phyloP scores from a whole-genome alignment of 2,888 invertebrate genomes.

The Caenorhabditis sulstoni region DNA sequence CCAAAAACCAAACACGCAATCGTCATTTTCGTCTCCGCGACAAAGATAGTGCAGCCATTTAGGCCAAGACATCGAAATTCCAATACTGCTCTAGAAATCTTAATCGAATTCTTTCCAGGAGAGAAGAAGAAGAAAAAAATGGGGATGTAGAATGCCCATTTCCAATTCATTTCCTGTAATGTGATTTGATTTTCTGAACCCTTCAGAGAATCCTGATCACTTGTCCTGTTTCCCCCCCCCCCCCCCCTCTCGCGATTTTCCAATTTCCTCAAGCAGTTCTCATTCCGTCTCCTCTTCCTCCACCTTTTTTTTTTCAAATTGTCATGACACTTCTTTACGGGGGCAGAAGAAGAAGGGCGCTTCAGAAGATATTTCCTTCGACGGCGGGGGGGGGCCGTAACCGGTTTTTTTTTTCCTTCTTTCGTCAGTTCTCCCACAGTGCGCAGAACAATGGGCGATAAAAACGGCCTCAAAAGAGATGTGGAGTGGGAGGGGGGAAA shows the following conservation, averaged over 20 bases:
- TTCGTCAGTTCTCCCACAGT: constrained; percentile 2
- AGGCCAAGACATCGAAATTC: too few species aligned
- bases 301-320: constrained; percentile 23
- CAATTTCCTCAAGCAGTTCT: neutral
- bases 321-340: constrained; percentile 38
- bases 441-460: constrained; percentile 51
- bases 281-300: neutral
- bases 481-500: neutral
- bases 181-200: constrained; percentile 38
- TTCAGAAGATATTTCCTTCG: too few species aligned
- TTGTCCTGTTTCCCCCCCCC: neutral
- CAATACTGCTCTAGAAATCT: too few species aligned
- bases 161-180: neutral
- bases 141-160: too few species aligned
- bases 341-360: too few species aligned
- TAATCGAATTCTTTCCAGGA: too few species aligned
- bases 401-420: constrained; percentile 31
- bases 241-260: constrained; percentile 5
- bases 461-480: constrained; percentile 23
- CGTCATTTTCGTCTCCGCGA: too few species aligned
- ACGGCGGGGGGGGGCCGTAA: constrained; percentile 7
- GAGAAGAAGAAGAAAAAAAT: too few species aligned
- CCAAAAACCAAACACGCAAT: too few species aligned
- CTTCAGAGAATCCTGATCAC: neutral
- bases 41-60: too few species aligned